Percentiles rank a stretch among this genome's conserved stretches.
Evolutionary conservation across 2,113 vertebrate genomes (phyloP).

Genomic region (Boulengeromyrus knoepffleri): DNA sequence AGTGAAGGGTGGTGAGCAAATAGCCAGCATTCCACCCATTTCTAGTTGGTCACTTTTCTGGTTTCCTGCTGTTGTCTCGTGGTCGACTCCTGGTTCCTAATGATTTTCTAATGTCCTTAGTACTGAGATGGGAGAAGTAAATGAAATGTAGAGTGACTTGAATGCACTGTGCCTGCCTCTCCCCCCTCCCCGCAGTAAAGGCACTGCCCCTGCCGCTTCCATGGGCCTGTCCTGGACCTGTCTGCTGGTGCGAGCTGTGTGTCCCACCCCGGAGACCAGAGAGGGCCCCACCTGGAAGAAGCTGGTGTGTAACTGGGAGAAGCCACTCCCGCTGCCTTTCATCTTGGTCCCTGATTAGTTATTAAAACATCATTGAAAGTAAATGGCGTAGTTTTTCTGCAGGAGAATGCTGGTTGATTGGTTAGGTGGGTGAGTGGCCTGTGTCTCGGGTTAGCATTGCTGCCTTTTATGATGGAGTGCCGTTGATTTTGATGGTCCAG

Average conservation of each 20-base stretch:
- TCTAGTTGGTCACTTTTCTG: background rate
- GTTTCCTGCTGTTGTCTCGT: background rate
- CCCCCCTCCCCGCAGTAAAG: conserved; percentile 64
- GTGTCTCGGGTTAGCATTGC: background rate
- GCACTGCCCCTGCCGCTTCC: conserved; percentile 79
- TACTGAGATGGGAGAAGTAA: background rate
- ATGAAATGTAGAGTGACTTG: background rate
- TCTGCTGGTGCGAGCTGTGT: conserved; percentile 73
- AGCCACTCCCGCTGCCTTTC: background rate
- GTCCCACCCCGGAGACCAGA: conserved; percentile 70
- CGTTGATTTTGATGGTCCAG: background rate
- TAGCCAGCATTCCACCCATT: background rate
- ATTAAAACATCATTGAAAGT: background rate
- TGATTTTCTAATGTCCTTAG: background rate
- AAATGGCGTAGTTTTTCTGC: background rate
- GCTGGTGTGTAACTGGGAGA: conserved; percentile 65
- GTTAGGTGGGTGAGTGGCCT: background rate
- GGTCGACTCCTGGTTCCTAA: background rate
- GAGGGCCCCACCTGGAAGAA: conserved; percentile 84
- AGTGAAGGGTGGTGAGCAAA: background rate
- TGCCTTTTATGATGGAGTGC: background rate
- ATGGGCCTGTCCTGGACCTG: conserved; percentile 87
- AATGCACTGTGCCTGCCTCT: background rate
- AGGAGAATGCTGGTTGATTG: background rate
- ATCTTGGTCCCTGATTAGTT: background rate